Base-by-base conservation (phyloP, 2,888 invertebrate genomes). In the Ichneumoninae sp. region DNA sequence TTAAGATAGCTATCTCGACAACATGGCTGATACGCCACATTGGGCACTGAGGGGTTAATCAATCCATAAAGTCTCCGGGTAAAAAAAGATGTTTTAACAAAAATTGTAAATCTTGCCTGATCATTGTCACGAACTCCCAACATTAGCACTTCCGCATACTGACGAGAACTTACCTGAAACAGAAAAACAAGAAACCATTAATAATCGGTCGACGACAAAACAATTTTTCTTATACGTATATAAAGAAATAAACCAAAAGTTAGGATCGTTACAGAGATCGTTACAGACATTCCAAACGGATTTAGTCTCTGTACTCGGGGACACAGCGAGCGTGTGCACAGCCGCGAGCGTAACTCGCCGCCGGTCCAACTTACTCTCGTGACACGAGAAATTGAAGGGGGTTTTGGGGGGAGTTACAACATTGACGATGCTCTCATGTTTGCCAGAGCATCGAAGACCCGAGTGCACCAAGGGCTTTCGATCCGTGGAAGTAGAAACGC, bases 161-260 rank as follows among this genome's bases (percentile, higher is more conserved):
- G 16, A 66, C 40, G 4, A 47, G 50, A 57, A 88, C 90, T 89
- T 86, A 91, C 91, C 91, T 91, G 88, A 84, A 91, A 91, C 83
- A 88, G 60, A 84, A 22, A 54, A 63, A 44, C n/a, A 26, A 69
- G 13, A 68, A 79, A 52, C 16, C 47, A 33, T 74, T 30, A 86
- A 69, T 77, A 44, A 76, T 84, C 47, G 36, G 26, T 74, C 0
- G 8, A 44, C 52, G 26, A 22, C 30, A 16, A 63, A 8, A n/a
- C 19, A 8, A 74, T 54, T 5, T 74, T 36, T 33, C 2, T 60
- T 36, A 6, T 1, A 40, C 7, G 7, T 3, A 44, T 33, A 66
- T 8, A 26, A 63, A 3, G 63, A n/a, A 68, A 47, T 3, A 3
- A 40, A 8, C 10, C 40, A 47, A 47, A 16, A 47, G 3, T 16